phyloP scores from a whole-genome alignment of 35 echinoderm and acorn worm genomes.

The Nesometra sesokonis region DNA sequence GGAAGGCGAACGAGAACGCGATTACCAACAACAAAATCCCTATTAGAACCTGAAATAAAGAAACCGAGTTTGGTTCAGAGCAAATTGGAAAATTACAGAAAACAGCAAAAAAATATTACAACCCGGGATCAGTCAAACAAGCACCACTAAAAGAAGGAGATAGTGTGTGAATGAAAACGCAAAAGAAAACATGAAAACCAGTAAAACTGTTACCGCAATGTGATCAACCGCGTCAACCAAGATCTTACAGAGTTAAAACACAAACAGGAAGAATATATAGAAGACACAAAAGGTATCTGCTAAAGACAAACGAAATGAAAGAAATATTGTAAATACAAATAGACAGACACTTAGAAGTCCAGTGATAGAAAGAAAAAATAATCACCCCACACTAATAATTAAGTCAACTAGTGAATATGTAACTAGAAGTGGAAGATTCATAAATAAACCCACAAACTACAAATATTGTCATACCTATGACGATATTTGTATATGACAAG shows the following conservation, averaged over 20 bases:
- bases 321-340: not conserved
- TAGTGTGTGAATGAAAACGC: not conserved
- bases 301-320: not conserved
- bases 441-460: not conserved
- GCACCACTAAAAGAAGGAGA: not conserved
- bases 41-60: not conserved
- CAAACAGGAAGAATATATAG: not conserved
- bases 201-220: not conserved
- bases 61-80: not conserved
- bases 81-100: not conserved
- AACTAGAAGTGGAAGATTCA: not conserved
- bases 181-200: not conserved
- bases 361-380: not conserved
- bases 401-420: not conserved
- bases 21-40: not conserved
- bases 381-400: not conserved
- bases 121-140: not conserved
- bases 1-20: not conserved
- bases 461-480: not conserved
- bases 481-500: too few relatives aligned
- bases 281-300: not conserved
- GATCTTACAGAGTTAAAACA: not conserved
- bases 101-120: not conserved
- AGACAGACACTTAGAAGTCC: too few relatives aligned
- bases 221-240: not conserved